Percentiles rank a stretch among this genome's conserved stretches.
Conservation (phyloP, 2,113 vertebrate genomes). For the Desmodus rotundus region DNA sequence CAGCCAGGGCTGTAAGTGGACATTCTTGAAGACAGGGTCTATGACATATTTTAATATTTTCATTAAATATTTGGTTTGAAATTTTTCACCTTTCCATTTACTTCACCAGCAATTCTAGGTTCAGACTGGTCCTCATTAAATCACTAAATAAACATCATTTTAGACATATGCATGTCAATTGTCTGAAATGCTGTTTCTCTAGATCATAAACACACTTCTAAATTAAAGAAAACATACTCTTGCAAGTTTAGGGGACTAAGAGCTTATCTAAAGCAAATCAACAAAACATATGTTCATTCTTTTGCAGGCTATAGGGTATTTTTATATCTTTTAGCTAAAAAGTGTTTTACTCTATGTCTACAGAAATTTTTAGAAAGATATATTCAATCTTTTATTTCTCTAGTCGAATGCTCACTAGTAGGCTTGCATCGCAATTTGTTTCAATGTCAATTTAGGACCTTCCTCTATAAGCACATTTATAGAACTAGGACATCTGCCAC, state of each 20-base stretch:
- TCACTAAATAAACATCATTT: background rate
- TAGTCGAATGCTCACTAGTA: constrained; percentile 11
- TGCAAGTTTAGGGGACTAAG: background rate
- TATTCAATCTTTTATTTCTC: constrained; percentile 3
- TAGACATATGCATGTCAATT: background rate
- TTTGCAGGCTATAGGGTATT: background rate
- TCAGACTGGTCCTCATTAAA: background rate
- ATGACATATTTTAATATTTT: background rate
- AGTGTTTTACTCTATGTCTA: constrained; percentile 1
- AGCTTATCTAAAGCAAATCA: constrained; percentile 16
- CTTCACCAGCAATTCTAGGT: background rate
- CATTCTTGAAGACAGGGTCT: background rate
- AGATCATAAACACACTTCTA: background rate
- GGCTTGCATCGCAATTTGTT: constrained; percentile 29
- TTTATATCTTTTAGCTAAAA: background rate
- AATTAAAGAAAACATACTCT: background rate
- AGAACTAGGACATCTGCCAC: constrained; percentile 62
- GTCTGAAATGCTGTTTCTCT: background rate
- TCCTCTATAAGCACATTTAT: constrained; percentile 51
- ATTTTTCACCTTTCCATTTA: background rate
- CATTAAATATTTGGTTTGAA: background rate
- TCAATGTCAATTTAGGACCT: constrained; percentile 34
- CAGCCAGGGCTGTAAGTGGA: too few species aligned
- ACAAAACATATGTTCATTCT: background rate
- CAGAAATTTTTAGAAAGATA: constrained; percentile 11